Conservation (phyloP, 2,113 vertebrate genomes). For the Lucifuga dentata region DNA sequence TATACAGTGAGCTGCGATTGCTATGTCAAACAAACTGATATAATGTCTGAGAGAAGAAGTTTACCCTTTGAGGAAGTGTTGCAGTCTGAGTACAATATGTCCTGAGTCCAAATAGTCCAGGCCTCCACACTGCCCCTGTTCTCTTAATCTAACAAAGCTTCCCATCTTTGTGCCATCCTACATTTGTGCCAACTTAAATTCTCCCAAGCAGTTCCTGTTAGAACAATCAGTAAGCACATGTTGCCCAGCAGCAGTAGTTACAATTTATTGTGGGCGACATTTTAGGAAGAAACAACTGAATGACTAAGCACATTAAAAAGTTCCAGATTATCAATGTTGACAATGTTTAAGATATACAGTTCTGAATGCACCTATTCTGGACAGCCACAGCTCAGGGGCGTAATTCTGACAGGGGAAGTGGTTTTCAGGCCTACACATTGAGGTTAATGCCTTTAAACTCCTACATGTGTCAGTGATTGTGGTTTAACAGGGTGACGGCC, state of each 20-base stretch:
- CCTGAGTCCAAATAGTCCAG: constrained; percentile 1
- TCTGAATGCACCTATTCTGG: constrained; percentile 34
- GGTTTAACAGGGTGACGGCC: constrained; percentile 64
- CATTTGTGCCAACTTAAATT: constrained; percentile 11
- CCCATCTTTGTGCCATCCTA: background rate
- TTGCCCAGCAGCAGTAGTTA: constrained; percentile 45
- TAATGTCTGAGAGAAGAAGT: constrained; percentile 36
- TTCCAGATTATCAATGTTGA: constrained; percentile 48
- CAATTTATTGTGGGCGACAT: constrained; percentile 22
- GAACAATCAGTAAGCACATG: constrained; percentile 3
- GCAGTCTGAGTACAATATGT: constrained; percentile 40
- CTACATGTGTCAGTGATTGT: constrained; percentile 82
- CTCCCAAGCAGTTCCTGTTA: constrained; percentile 9
- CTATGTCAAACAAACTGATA: constrained; percentile 65
- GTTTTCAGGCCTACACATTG: constrained; percentile 67
- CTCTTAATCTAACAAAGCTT: background rate
- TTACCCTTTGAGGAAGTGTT: constrained; percentile 56
- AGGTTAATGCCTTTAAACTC: constrained; percentile 75
- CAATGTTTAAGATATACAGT: constrained; percentile 39
- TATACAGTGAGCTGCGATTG: constrained; percentile 43
- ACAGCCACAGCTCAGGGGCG: constrained; percentile 38
- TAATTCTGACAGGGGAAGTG: constrained; percentile 67
- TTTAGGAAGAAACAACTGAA: constrained; percentile 42
- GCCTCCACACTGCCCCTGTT: constrained; percentile 5
- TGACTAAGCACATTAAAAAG: constrained; percentile 41